Conservation (phyloP, 2,797 vertebrate species). For the Schizothorax lantsangensis region DNA sequence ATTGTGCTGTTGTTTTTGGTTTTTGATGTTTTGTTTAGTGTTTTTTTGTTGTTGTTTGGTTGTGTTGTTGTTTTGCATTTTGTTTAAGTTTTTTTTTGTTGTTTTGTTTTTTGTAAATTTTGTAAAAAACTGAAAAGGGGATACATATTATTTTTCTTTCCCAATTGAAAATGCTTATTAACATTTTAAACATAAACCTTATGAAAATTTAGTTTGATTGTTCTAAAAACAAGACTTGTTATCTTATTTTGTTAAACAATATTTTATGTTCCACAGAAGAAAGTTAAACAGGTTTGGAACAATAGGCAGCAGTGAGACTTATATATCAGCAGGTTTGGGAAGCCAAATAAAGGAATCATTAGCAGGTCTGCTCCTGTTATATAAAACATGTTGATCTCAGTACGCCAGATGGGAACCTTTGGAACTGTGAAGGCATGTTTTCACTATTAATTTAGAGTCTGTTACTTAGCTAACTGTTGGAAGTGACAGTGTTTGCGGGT, state of each 20-base stretch:
- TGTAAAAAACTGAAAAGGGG: neutral
- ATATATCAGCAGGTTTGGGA: slow-evolving; percentile 5
- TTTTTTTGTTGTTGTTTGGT: no score
- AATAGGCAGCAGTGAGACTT: neutral
- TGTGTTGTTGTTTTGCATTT: no score
- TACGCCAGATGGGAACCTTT: slow-evolving; percentile 3
- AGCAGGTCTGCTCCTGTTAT: neutral
- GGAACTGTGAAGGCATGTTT: neutral
- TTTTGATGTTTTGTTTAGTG: neutral
- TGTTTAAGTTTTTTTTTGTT: no score
- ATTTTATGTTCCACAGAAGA: neutral
- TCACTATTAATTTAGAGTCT: slow-evolving; percentile 10
- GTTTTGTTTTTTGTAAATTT: no score
- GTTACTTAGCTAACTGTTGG: neutral
- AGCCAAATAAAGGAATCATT: slow-evolving; percentile 14
- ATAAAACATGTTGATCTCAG: neutral
- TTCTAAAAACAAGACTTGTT: neutral
- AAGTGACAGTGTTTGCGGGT: slow-evolving; percentile 4
- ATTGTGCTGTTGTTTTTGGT: neutral
- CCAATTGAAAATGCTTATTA: neutral
- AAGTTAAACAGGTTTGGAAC: neutral
- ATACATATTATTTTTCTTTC: neutral
- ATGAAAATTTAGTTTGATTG: neutral
- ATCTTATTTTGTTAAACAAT: neutral
- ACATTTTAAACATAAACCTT: neutral